Base-by-base conservation (phyloP, 2,888 invertebrate species). In the Ochropleura plecta region DNA sequence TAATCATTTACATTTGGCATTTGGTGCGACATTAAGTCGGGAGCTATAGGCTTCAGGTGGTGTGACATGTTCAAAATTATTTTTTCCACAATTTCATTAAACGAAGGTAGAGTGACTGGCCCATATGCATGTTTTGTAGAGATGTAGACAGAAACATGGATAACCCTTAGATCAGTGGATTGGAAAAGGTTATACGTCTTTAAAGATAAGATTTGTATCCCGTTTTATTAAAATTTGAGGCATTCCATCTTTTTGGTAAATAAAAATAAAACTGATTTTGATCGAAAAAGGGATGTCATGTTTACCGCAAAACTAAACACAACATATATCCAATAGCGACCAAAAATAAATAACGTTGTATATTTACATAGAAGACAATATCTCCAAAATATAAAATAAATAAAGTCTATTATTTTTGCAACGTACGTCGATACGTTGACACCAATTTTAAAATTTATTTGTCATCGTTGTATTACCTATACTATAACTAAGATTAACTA, bases 1-100 rank as follows among this genome's bases (percentile, higher is more conserved):
- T 71, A 65, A 57, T 71, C 18, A 71, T 71, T 69, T 40, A 49
- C 44, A 18, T 76, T 71, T 71, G 53, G 60, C 48, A 48, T 70
- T 78, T 48, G 64, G 42, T 70, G 63, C 20, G 48, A 51, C 30
- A 77, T 65, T 53, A 16, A 53, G 44, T 18, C 16, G 5, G 18
- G 18, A 69, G 51, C 18, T 63, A 68, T 44, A 40, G 69, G 51
- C 18, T 63, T 62, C 49, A 40, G 69, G 44, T 63, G 63, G 63
- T n/a, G 30, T 30, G n/a, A n/a, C 42, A n/a, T 62, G 30, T 62
- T 44, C n/a, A 44, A 12, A 12, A n/a, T n/a, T 1, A 59, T 44
- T 44, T 57, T 44, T n/a, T 62, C 6, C 12, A 12, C 12, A n/a
- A 62, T 7, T 62, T 42, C 10, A 18, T 6, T 9, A n/a, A 44